Evolutionary conservation across 2,888 invertebrate species (phyloP), one percentile per base, ranked within the genome.

Genomic region (Hipparchia semele): DNA sequence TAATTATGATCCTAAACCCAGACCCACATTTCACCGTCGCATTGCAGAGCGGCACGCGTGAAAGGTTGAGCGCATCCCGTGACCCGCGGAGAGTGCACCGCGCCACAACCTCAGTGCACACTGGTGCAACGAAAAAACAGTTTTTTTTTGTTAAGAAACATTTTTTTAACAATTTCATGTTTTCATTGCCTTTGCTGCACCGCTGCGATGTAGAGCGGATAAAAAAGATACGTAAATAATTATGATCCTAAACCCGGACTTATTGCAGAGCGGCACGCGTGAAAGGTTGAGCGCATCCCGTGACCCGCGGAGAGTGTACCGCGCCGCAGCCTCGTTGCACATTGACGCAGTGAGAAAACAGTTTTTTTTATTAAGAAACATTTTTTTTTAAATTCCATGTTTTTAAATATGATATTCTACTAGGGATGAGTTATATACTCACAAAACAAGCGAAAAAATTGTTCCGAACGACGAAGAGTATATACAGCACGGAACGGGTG

Each of bases 231-330:
- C 39, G 3, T 39, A 39, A 39, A 2, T 39, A 39, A 23, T 23
- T 23, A 23, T 23, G 23, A 23, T 23, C 23, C 23, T 23, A 23
- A 73, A 71, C 73, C 73, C 74, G 58, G 23, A 79, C 79, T 82
- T 83, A 91, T 83, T 90, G 86, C 87, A 78, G 89, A 86, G 84
- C 83, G 75, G 39, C 87, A 85, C 87, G 89, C 92, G 92, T 93
- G 92, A 93, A 93, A 92, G 93, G 93, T 92, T 91, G 90, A 85
- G 84, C 90, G 88, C 92, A 93, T 94, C 93, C 92, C 93, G 93
- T 90, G 93, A 94, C 93, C 93, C 82, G 79, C 78, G 85, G 88
- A 90, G 88, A 90, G 89, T 86, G 90, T 87, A 86, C 85, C 85
- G 6, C 7, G 6, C 85, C 84, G 6, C 46, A 69, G 51, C 7